Percentiles rank a stretch among this genome's conserved stretches.
Evolutionary conservation across 2,113 vertebrate genomes (phyloP).

Genomic region (Cheilinus undulatus): DNA sequence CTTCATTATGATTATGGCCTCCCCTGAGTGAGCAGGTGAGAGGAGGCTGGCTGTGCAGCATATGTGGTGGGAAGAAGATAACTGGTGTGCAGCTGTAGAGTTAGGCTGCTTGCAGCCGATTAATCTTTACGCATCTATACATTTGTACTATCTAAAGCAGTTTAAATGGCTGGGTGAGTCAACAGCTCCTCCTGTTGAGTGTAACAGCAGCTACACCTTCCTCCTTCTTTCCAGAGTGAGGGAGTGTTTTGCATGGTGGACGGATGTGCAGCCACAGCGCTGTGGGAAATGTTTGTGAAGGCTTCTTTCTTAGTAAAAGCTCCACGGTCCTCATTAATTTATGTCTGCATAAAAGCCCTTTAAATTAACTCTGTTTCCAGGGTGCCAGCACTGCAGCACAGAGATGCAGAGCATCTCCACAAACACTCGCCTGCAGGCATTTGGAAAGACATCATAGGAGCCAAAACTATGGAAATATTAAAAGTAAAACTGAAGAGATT

Average conservation of each 20-base stretch:
- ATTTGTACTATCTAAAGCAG: not conserved
- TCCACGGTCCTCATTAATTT: slow-evolving; percentile 54
- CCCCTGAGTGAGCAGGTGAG: slow-evolving; percentile 62
- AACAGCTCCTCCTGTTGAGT: slow-evolving; percentile 80
- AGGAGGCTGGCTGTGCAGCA: slow-evolving; percentile 23
- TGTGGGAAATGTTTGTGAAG: slow-evolving; percentile 34
- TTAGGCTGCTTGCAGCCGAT: slow-evolving; percentile 18
- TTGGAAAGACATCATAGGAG: slow-evolving; percentile 61
- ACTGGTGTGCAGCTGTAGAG: slow-evolving; percentile 22
- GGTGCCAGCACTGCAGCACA: slow-evolving; percentile 29
- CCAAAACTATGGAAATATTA: slow-evolving; percentile 48
- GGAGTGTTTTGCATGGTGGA: slow-evolving; percentile 51
- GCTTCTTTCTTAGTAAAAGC: slow-evolving; percentile 43
- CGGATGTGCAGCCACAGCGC: slow-evolving; percentile 26
- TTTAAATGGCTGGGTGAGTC: slow-evolving; percentile 47
- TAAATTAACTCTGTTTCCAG: slow-evolving; percentile 46
- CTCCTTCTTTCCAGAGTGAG: not conserved
- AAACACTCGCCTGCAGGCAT: slow-evolving; percentile 50
- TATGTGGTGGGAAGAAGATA: slow-evolving; percentile 27
- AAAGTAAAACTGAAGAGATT: slow-evolving; percentile 57
- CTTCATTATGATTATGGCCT: slow-evolving; percentile 64
- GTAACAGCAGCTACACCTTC: slow-evolving; percentile 35
- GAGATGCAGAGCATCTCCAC: slow-evolving; percentile 33
- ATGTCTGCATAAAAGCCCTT: slow-evolving; percentile 42
- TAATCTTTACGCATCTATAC: slow-evolving; percentile 1